phyloP scores from a whole-genome alignment of 2,113 vertebrate species.

The Catharus fuscescens region DNA sequence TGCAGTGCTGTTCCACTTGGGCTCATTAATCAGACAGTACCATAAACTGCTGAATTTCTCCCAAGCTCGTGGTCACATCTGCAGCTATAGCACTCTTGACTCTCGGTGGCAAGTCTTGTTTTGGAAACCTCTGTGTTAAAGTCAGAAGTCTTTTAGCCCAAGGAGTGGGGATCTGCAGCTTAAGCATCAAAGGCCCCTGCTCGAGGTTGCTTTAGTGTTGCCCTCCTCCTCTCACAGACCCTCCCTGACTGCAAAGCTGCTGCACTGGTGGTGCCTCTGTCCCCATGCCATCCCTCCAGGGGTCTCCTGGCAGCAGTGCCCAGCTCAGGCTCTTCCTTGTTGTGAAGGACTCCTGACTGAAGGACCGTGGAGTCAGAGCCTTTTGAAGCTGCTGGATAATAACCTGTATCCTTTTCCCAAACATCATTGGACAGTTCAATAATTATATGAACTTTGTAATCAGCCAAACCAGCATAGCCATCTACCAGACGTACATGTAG shows the following conservation, averaged over 20 bases:
- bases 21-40: neutral
- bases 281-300: neutral
- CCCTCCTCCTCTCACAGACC: neutral
- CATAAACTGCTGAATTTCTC: neutral
- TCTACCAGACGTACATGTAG: neutral
- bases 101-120: neutral
- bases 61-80: neutral
- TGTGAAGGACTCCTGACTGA: neutral
- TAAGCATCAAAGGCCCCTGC: neutral
- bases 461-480: neutral
- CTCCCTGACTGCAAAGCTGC: neutral
- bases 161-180: neutral
- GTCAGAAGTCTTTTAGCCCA: neutral
- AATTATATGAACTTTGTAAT: constrained; percentile 48
- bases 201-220: fast-evolving
- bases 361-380: neutral
- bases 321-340: neutral
- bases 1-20: fast-evolving
- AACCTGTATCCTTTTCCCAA: neutral
- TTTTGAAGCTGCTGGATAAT: constrained; percentile 39
- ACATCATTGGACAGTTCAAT: neutral
- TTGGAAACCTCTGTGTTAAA: neutral
- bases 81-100: neutral
- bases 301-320: neutral
- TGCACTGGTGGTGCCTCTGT: fast-evolving